Conservation (phyloP, 2,797 vertebrate species). For the Strix occidentalis region DNA sequence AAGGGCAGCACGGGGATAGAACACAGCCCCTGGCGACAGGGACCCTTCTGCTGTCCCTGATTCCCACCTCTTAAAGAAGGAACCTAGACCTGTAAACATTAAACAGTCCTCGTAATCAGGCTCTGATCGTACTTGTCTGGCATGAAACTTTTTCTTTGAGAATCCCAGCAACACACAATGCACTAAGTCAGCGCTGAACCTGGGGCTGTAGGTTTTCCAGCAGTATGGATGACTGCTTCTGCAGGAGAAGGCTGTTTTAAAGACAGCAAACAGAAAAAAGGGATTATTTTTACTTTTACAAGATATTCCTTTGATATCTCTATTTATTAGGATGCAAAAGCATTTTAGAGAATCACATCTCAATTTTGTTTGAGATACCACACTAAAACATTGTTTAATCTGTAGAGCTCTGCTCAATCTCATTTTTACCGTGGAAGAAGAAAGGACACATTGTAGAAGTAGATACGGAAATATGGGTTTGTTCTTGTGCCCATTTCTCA, state of each 20-base stretch:
- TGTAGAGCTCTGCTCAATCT: neutral
- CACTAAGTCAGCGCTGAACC: neutral
- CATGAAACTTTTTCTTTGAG: neutral
- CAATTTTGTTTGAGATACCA: neutral
- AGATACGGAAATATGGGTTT: rapidly evolving
- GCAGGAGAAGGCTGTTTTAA: neutral
- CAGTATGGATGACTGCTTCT: rapidly evolving
- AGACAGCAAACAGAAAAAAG: neutral
- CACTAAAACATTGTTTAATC: neutral
- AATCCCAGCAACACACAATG: neutral
- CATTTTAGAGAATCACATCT: neutral
- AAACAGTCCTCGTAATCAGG: rapidly evolving
- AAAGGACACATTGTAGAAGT: neutral
- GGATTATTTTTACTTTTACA: neutral
- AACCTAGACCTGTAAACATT: neutral
- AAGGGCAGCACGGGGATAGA: neutral
- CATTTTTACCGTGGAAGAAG: neutral
- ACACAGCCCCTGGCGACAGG: neutral
- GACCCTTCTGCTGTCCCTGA: neutral
- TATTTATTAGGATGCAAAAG: neutral
- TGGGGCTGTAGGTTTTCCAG: neutral
- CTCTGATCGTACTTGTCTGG: neutral
- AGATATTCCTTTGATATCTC: neutral
- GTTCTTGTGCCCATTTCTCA: neutral
- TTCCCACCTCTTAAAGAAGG: neutral